Base-by-base conservation (phyloP, 1,140 invertebrate species). In the Dufourea novaeangliae region DNA sequence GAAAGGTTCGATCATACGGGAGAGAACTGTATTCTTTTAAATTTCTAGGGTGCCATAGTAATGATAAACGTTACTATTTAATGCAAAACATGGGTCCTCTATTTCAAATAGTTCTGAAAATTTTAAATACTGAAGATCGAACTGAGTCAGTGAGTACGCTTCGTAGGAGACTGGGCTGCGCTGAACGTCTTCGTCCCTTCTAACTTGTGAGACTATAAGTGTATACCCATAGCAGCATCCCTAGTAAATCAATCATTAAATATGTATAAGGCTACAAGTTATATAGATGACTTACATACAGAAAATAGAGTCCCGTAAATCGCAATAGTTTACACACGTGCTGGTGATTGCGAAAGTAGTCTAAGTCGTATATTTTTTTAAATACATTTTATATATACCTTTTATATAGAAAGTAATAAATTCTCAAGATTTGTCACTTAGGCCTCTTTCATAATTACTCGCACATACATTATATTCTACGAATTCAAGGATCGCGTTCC, bases 231-330 rank as follows among this genome's bases (percentile, higher is more conserved):
- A 41, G 54, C 68, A 77, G 75, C 75, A 70, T 68, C 68, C 61
- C 68, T 63, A 70, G 75, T 46, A 57, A 52, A 62, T 37, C 59
- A n/a, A 44, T 56, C 54, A 37, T 71, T 71, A 70, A 77, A 61
- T 70, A 62, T 41, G 32, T 57, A 50, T 50, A 50, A 50, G n/a
- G n/a, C 46, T 50, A 50, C n/a, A 22, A 50, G 46, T n/a, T 50
- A 50, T 50, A 50, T 50, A 50, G 54, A 32, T 57, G 54, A 29
- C 54, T 57, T 57, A 29, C 46, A 17, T 50, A 50, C 46, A 76
- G 66, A 76, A 66, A 74, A 54, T 20, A 74, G 34, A 54, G 8
- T 50, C 54, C 29, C 54, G 73, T 11, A 57, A 56, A 56, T 74
- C 54, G 54, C 56, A 20, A 57, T 39, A 29, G 50, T 46, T 54